These are phyloP conservation scores for Drosophila nr. perissopoda DNA, from an alignment of 2,888 invertebrate genomes.

Conservation along the genomic window DNA sequence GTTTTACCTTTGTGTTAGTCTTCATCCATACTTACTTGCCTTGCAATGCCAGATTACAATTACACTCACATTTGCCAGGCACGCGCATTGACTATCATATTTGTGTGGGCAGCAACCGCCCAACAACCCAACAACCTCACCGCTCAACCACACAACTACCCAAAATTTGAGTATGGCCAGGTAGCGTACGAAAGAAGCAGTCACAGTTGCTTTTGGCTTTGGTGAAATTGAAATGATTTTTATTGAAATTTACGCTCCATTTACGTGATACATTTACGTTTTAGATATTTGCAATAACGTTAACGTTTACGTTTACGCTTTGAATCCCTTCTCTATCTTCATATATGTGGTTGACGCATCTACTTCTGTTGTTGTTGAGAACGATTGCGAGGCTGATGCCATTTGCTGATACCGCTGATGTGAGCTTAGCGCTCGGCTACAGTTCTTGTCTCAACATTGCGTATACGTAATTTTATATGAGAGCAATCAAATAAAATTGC, in stretches of 20 bases:
- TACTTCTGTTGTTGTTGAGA: slow-evolving; percentile 36
- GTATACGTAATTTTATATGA: slow-evolving; percentile 78
- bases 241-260: slow-evolving; percentile 82
- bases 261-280: slow-evolving; percentile 81
- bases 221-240: slow-evolving; percentile 80
- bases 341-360: slow-evolving; percentile 45
- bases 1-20: slow-evolving; percentile 47
- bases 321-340: slow-evolving; percentile 11
- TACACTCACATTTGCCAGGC: slow-evolving; percentile 50
- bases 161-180: slow-evolving; percentile 26
- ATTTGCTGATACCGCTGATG: slow-evolving; percentile 69
- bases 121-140: not conserved
- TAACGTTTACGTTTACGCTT: slow-evolving; percentile 24
- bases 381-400: slow-evolving; percentile 50
- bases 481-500: slow-evolving; percentile 78
- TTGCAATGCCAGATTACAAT: slow-evolving; percentile 29
- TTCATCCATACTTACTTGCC: slow-evolving; percentile 7
- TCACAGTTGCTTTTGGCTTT: slow-evolving; percentile 65
- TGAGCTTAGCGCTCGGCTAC: slow-evolving; percentile 61
- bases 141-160: slow-evolving; percentile 16
- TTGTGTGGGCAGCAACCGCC: slow-evolving; percentile 24
- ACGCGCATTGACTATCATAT: slow-evolving; percentile 34
- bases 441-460: slow-evolving; percentile 67
- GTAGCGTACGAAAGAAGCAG: slow-evolving; percentile 35
- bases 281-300: slow-evolving; percentile 70